Percentiles rank a stretch among this genome's conserved stretches.
Evolutionary conservation across 1,140 invertebrate genomes (phyloP).

Genomic region (Yoshiicerus persimilis): DNA sequence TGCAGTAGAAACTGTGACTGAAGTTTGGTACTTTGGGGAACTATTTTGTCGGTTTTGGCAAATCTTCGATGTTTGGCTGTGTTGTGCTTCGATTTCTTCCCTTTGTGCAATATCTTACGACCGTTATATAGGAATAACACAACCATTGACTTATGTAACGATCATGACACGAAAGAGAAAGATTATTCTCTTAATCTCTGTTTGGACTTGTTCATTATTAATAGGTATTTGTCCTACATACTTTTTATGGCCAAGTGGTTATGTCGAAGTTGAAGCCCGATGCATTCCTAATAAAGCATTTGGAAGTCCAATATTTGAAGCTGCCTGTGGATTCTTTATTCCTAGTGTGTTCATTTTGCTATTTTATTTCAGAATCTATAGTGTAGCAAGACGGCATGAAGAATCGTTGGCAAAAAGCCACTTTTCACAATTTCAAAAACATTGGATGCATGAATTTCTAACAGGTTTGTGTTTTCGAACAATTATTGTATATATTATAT

Average conservation of each 20-base stretch:
- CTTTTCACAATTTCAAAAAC: background rate
- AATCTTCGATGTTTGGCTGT: background rate
- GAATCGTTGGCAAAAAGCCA: background rate
- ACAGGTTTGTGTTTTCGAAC: background rate
- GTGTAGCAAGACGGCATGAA: background rate
- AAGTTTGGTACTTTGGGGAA: background rate
- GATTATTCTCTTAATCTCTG: background rate
- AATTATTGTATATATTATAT: too few species aligned
- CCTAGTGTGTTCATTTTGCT: background rate
- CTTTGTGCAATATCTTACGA: background rate
- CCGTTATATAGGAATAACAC: background rate
- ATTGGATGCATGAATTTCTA: background rate
- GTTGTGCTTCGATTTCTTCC: background rate
- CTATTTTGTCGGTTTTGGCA: background rate
- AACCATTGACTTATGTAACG: background rate
- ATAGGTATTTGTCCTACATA: background rate
- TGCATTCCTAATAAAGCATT: background rate
- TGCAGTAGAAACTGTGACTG: background rate
- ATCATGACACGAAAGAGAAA: background rate
- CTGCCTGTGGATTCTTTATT: background rate
- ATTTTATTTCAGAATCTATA: background rate
- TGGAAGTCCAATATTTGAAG: background rate
- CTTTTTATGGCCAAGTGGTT: background rate
- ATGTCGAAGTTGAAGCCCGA: background rate
- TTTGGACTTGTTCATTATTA: background rate